Base-by-base conservation (phyloP, 2,113 vertebrate genomes). In the Rattus rattus region DNA sequence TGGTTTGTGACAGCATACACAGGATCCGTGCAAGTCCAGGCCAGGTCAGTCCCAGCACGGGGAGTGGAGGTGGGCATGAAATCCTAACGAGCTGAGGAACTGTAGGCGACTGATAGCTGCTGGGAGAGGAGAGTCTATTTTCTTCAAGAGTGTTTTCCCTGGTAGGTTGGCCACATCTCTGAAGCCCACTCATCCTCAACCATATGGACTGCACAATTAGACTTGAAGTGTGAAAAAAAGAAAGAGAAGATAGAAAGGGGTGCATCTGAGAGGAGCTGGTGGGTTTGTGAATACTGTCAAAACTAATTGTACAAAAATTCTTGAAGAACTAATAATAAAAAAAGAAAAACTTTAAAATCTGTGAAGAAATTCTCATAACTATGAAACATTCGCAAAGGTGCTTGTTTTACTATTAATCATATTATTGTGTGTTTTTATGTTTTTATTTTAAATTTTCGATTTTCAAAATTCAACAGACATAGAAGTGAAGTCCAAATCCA, bases 401-500 rank as follows among this genome's bases (percentile, higher is more conserved):
- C 20, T 90, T 33, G 81, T 33, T n/a, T 94, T 59, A 92, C 20
- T 73, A 14, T 88, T 91, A 94, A 86, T 91, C 33, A 65, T 20
- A 22, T 12, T 56, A 56, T 73, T 73, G 36, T 56, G 49, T 54
- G 49, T 56, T 36, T 76, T 95, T 49, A 91, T 76, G 26, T 63
- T 87, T 2, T 70, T 39, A 12, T 88, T 69, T 61, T 96, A 54
- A 75, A 81, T 92, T 81, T 59, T 30, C 36, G 79, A 89, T 56
- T 36, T 65, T 43, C 47, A 87, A 77, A 83, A 47, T 81, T 80
- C 54, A 86, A 91, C 69, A n/a, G 80, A 56, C 43, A 91, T 16
- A 72, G 47, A 91, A 73, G n/a, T n/a, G 20, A 93, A 94, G n/a
- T 39, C 47, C 81, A 77, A 93, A 70, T 92, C 79, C 30, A 95